Conservation (phyloP, 2,888 invertebrate genomes). For the Orthosia incerta region DNA sequence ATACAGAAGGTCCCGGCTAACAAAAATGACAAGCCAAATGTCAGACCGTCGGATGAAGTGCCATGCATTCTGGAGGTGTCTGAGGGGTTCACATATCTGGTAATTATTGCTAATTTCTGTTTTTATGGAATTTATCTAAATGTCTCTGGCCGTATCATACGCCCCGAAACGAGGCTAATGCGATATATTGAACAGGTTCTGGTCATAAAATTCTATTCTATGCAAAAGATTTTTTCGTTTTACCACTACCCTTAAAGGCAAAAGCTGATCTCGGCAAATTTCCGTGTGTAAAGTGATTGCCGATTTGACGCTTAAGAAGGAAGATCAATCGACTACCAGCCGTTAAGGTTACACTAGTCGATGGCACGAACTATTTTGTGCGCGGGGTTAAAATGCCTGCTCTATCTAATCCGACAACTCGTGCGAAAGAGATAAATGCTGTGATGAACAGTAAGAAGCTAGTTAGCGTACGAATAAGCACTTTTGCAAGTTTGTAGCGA, state of each 20-base stretch:
- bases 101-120: slow-evolving; percentile 75
- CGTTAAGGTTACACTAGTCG: too few relatives aligned
- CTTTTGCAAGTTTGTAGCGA: too few relatives aligned
- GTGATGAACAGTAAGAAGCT: too few relatives aligned
- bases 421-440: too few relatives aligned
- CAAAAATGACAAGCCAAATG: slow-evolving; percentile 83
- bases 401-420: too few relatives aligned
- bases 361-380: too few relatives aligned
- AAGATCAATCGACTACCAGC: not conserved
- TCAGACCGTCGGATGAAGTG: slow-evolving; percentile 75
- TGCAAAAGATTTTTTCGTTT: not conserved
- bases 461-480: too few relatives aligned
- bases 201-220: not conserved
- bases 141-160: not conserved
- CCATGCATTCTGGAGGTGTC: slow-evolving; percentile 92
- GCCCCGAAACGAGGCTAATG: not conserved
- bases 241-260: not conserved
- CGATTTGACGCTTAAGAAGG: not conserved
- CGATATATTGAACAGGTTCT: not conserved
- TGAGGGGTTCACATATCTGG: slow-evolving; percentile 92
- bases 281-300: not conserved
- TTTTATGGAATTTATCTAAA: not conserved
- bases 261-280: not conserved
- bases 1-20: slow-evolving; percentile 91
- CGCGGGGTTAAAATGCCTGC: too few relatives aligned